Percentiles rank a stretch among this genome's conserved stretches.
phyloP scores from a whole-genome alignment of 2,797 vertebrate species.

The Anguilla anguilla region DNA sequence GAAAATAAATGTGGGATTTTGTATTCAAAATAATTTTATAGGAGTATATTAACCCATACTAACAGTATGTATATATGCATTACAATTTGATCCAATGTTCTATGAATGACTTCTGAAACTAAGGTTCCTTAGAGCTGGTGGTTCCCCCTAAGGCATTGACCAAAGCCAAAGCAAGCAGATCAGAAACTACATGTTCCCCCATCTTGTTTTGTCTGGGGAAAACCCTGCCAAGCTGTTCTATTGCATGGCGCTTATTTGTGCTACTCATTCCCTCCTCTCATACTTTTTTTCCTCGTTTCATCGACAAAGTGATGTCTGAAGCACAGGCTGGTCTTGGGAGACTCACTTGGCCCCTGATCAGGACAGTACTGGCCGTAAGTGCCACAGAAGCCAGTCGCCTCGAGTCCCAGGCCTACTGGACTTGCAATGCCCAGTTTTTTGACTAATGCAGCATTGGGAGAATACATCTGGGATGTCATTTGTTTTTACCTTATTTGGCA shows the following conservation, averaged over 20 bases:
- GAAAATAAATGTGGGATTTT: neutral
- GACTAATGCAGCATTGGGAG: constrained; percentile 65
- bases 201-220: neutral
- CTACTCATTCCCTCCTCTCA: constrained; percentile 49
- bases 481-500: constrained; percentile 74
- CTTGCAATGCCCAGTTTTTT: constrained; percentile 62
- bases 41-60: neutral
- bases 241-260: constrained; percentile 47
- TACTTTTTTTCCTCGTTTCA: constrained; percentile 52
- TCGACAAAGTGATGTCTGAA: constrained; percentile 60
- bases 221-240: neutral
- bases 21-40: neutral
- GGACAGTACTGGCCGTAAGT: constrained; percentile 67
- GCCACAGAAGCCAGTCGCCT: constrained; percentile 62
- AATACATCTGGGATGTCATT: constrained; percentile 65
- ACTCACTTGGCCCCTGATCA: constrained; percentile 65
- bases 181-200: neutral
- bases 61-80: neutral
- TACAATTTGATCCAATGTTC: neutral
- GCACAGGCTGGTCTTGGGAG: constrained; percentile 62
- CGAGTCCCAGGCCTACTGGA: constrained; percentile 47
- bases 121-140: neutral
- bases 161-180: neutral
- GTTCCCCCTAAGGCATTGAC: neutral
- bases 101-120: neutral